Base-by-base conservation (phyloP, 1,140 invertebrate genomes). In the Diachasmimorpha longicaudata region DNA sequence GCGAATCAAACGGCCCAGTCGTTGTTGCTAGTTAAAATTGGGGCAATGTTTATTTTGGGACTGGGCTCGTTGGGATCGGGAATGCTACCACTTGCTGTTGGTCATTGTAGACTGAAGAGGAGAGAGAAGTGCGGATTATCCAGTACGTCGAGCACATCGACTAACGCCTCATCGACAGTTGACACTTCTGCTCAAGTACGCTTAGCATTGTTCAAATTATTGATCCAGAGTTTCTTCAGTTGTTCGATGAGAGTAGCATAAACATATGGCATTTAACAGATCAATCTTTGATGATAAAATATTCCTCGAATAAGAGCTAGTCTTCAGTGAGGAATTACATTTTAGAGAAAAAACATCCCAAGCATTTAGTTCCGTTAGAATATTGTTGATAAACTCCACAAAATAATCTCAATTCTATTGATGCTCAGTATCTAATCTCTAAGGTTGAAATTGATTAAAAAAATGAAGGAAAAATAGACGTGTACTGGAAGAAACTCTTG, bases 21-120 rank as follows among this genome's bases (percentile, higher is more conserved):
- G 8, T 77, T 88, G 0, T 63, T 91, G 3, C 69, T 89, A 10
- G 87, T 90, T 0, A 92, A 92, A 81, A 86, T 91, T 37, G 87
- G 90, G 5, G 89, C 91, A 10, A 92, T 92, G 90, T 58, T 90
- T 13, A 84, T 90, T 3, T 82, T 92, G 13, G 91, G 91, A 0
- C 81, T 89, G 0, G 87, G 90, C 0, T 91, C 91, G 0, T 83
- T 92, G 36, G 74, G 88, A 0, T 78, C 91, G 14, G 91, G 91
- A 19, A 87, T 90, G 73, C 77, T 92, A 66, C 91, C 91, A 0
- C 74, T 91, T 31, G 87, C 90, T 31, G 82, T 91, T 19, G 88
- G 88, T 9, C 83, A 83, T 23, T 90, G 84, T 70, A 79, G 84
- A 19, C 84, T 83, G 69, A 85, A 83, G 31, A 81, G 78, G 16